Conservation (phyloP, 2,888 invertebrate species). For the Hydrotaea diabolus region DNA sequence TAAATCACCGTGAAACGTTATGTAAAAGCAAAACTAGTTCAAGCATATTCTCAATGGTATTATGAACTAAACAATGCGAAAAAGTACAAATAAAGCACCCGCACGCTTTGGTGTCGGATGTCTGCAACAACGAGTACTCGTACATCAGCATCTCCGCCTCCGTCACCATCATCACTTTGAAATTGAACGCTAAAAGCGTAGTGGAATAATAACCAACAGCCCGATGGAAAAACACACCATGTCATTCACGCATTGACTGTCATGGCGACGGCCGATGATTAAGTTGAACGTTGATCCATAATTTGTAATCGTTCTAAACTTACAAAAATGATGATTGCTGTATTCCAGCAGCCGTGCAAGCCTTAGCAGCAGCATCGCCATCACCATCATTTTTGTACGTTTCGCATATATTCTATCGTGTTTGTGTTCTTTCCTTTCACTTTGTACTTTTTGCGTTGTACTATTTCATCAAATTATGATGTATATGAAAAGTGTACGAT, state of each 20-base stretch:
- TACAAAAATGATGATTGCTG: no score
- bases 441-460: not conserved
- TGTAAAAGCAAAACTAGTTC: not conserved
- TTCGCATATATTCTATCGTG: no score
- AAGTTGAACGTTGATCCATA: conserved; percentile 45
- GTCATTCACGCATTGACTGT: conserved; percentile 46
- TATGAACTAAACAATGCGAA: not conserved
- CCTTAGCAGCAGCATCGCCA: not conserved
- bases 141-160: conserved; percentile 3
- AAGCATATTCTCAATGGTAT: not conserved
- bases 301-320: conserved; percentile 17
- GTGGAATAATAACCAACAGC: conserved; percentile 4
- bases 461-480: conserved; percentile 50
- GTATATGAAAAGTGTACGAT: conserved; percentile 34
- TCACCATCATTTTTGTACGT: not conserved
- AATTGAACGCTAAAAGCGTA: not conserved
- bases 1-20: not conserved
- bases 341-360: not conserved
- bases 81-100: no score
- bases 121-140: no score
- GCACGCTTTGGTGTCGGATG: conserved; percentile 10
- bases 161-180: not conserved
- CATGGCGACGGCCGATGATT: not conserved
- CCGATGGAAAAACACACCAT: not conserved
- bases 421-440: not conserved